Conservation (phyloP, 2,888 invertebrate species). For the Eulithis prunata region DNA sequence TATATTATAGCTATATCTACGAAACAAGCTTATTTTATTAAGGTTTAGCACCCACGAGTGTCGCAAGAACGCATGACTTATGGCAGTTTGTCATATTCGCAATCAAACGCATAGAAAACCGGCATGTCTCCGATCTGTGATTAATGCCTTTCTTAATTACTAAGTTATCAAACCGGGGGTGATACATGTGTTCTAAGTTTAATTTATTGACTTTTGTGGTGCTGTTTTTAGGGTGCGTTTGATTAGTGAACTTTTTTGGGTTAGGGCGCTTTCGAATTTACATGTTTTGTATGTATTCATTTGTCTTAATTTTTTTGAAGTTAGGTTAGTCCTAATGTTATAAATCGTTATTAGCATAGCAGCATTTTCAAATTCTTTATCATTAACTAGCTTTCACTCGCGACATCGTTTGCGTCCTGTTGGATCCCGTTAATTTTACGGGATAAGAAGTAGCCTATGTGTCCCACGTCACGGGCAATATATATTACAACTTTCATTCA, state of each 20-base stretch:
- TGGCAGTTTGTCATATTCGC: conserved; percentile 77
- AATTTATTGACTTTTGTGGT: conserved; percentile 79
- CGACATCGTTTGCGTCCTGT: too few relatives aligned
- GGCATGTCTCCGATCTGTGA: conserved; percentile 72
- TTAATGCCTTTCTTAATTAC: conserved; percentile 84
- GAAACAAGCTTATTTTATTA: conserved; percentile 22
- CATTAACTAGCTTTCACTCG: too few relatives aligned
- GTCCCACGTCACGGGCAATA: too few relatives aligned
- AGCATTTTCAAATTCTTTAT: too few relatives aligned
- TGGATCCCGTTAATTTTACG: too few relatives aligned
- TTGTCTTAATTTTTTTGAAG: conserved; percentile 13
- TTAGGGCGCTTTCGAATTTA: conserved; percentile 21
- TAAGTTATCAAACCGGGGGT: conserved; percentile 70
- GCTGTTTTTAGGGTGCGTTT: conserved; percentile 49
- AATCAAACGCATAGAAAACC: conserved; percentile 63
- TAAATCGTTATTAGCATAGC: too few relatives aligned
- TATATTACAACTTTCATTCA: too few relatives aligned
- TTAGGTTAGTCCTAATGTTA: not conserved
- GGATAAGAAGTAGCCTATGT: too few relatives aligned
- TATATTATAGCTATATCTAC: too few relatives aligned
- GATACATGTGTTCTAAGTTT: conserved; percentile 75
- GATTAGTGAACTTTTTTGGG: conserved; percentile 45
- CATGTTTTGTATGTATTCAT: conserved; percentile 19
- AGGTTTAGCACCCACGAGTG: conserved; percentile 56
- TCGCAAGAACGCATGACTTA: conserved; percentile 64